Conservation (phyloP, 2,113 vertebrate genomes). For the Pleuronectes platessa region DNA sequence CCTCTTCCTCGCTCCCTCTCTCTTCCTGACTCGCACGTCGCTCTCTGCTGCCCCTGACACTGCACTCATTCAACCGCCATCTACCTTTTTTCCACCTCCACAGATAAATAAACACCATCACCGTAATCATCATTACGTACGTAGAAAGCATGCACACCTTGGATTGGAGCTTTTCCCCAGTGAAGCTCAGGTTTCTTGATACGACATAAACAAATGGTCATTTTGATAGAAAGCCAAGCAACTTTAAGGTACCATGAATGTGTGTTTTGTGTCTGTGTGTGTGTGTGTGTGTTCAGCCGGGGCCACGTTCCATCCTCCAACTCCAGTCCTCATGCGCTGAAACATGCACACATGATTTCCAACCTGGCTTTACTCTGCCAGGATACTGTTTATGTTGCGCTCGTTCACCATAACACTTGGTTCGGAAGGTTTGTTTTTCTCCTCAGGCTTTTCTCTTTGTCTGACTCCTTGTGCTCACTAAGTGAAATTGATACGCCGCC, state of each 20-base stretch:
- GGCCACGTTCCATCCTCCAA: slow-evolving; percentile 21
- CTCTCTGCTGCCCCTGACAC: slow-evolving; percentile 51
- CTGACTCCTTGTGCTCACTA: slow-evolving; percentile 19
- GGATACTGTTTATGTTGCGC: slow-evolving; percentile 33
- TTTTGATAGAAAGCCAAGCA: slow-evolving; percentile 56
- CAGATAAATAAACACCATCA: slow-evolving; percentile 76
- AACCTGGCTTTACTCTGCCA: slow-evolving; percentile 15
- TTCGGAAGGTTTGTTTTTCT: slow-evolving; percentile 24
- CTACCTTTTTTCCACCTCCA: slow-evolving; percentile 66
- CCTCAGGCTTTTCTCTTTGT: slow-evolving; percentile 11
- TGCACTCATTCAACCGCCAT: slow-evolving; percentile 65
- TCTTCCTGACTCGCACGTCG: slow-evolving; percentile 37
- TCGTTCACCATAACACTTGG: slow-evolving; percentile 4
- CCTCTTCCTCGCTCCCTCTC: slow-evolving; percentile 50
- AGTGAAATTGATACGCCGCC: slow-evolving; percentile 42
- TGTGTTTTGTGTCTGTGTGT: slow-evolving; percentile 9
- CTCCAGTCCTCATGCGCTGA: not conserved
- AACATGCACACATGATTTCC: slow-evolving; percentile 29
- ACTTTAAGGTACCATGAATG: slow-evolving; percentile 1
- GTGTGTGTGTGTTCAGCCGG: slow-evolving; percentile 12
- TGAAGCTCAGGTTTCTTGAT: slow-evolving; percentile 3
- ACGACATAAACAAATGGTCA: slow-evolving; percentile 28
- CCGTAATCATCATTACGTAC: slow-evolving; percentile 67
- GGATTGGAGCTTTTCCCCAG: slow-evolving; percentile 23
- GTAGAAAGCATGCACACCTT: slow-evolving; percentile 33